A percentile compares a stretch with the other conserved stretches of the same genome.
Evolutionary conservation across 1,140 invertebrate genomes (phyloP).

Genomic region (Drosophila insularis): DNA sequence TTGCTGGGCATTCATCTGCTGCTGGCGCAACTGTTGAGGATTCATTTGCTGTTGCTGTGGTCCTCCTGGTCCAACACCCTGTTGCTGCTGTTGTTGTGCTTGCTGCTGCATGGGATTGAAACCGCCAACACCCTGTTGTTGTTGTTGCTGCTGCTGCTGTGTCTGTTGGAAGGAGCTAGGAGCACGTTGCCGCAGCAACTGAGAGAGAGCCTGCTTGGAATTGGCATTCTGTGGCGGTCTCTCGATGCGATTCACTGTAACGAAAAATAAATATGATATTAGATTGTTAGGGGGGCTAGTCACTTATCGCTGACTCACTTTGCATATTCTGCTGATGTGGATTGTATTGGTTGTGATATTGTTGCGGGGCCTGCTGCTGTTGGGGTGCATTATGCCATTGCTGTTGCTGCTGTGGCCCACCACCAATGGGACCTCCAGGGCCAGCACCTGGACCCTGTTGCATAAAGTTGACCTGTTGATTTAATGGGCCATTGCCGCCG

Average conservation of each 20-base stretch:
- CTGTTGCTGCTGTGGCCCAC: slow-evolving; percentile 58
- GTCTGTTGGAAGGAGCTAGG: slow-evolving; percentile 84
- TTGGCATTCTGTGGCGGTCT: slow-evolving; percentile 86
- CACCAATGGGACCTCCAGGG: slow-evolving; percentile 41
- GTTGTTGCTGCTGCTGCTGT: slow-evolving; percentile 69
- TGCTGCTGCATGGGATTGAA: slow-evolving; percentile 84
- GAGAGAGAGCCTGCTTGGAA: slow-evolving; percentile 93
- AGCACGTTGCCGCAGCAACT: slow-evolving; percentile 89
- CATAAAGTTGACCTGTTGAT: slow-evolving; percentile 75
- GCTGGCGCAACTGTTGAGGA: slow-evolving; percentile 60
- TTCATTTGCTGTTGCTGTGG: slow-evolving; percentile 67
- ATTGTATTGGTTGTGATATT: slow-evolving; percentile 70
- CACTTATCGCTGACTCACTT: slow-evolving; percentile 31
- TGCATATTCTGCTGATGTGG: slow-evolving; percentile 71
- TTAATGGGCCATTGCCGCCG: slow-evolving; percentile 68
- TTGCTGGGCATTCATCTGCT: slow-evolving; percentile 79
- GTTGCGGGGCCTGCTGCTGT: slow-evolving; percentile 70
- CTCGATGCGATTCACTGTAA: slow-evolving; percentile 86
- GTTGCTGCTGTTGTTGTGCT: slow-evolving; percentile 63
- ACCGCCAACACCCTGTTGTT: slow-evolving; percentile 53
- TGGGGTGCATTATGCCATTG: slow-evolving; percentile 68
- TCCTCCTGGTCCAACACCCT: slow-evolving; percentile 29
- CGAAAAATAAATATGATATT: slow-evolving; percentile 1
- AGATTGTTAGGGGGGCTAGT: too few relatives aligned
- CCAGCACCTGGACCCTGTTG: slow-evolving; percentile 62